Base-by-base conservation (phyloP, 2,797 vertebrate genomes). In the Squalus acanthias region DNA sequence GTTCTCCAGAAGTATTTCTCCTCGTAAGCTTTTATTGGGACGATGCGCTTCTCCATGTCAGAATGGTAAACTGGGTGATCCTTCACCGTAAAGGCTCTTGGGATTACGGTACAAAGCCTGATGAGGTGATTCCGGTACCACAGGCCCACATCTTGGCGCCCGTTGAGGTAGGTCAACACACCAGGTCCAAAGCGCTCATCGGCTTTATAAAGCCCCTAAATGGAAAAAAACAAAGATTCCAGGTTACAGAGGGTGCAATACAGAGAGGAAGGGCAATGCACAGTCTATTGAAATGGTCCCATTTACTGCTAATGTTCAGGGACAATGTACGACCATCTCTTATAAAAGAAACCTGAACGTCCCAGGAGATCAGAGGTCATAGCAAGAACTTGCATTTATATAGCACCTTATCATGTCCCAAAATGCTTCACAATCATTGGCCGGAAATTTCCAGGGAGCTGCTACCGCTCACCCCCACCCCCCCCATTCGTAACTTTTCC, bases 121-220 rank as follows among this genome's bases (percentile, higher is more conserved):
- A 99, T 96, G 88, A 99, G 97, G 22, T 97, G 97, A 33, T 98
- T 96, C 0, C 97, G 97, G 39, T 98, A 97, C 99, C 99, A 99
- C 93, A 99, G 97, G 74, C 99, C 99, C 60, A 99, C 98, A 17
- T 99, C 98, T 97, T 98, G 98, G 50, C 92, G 96, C 7, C 98
- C 98, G 0, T 98, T 98, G 0, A 97, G 97, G 96, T 99, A 97
- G 0, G 97, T 98, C 87, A 98, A 57, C 1, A 99, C 96, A n/a
- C 99, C 99, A 0, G 99, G 99, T 82, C 99, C 99, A 22, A 98
- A 98, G 72, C 98, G 98, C 39, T 98, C 96, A 96, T 98, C 98
- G 0, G 96, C 96, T 60, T 97, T 98, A 97, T 99, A 99, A 96
- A 99, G 97, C 70, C 99, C 99, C 99, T 99, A 97, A 1, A 33